Evolutionary conservation across 2,113 vertebrate species (phyloP), one percentile per base, ranked within the genome.

Genomic region (Camelus bactrianus): DNA sequence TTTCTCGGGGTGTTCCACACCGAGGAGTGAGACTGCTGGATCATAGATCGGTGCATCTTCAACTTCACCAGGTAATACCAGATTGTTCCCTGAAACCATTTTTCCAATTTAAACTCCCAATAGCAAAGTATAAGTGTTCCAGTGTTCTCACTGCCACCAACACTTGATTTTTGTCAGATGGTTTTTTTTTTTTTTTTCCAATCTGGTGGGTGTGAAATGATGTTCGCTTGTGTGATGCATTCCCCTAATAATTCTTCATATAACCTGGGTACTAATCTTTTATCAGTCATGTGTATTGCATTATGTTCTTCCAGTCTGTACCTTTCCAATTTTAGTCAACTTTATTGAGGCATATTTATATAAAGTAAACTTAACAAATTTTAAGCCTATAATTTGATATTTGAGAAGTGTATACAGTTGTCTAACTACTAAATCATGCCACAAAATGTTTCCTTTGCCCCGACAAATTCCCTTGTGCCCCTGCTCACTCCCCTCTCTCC

Each of bases 201-300:
- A 4, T 75, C 73, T 67, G 62, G 38, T 48, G 16, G 82, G 20
- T 65, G 32, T 81, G 80, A 69, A 75, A 82, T 22, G 17, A 69
- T 70, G 8, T 69, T 42, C 82, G 75, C 19, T 46, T 62, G 58
- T 76, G 75, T 73, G 52, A 50, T 90, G 24, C 4, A 14, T 62
- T 85, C 69, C n/a, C 65, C 75, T 73, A 48, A 91, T 24, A 67
- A n/a, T 90, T 93, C 58, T 86, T 86, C 48, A 48, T n/a, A 32
- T 42, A 26, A 88, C n/a, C 20, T 48, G 32, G 35, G 76, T 22
- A 80, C 35, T 42, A 69, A 60, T 82, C 38, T 95, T 56, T 46
- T 60, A 92, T 69, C 58, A 60, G 28, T 52, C 60, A 69, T 15
- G 77, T 60, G 60, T 76, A 83, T 38, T 76, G 26, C 60, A 95